Conservation (phyloP, 1,140 invertebrate species). For the Apis cerana region DNA sequence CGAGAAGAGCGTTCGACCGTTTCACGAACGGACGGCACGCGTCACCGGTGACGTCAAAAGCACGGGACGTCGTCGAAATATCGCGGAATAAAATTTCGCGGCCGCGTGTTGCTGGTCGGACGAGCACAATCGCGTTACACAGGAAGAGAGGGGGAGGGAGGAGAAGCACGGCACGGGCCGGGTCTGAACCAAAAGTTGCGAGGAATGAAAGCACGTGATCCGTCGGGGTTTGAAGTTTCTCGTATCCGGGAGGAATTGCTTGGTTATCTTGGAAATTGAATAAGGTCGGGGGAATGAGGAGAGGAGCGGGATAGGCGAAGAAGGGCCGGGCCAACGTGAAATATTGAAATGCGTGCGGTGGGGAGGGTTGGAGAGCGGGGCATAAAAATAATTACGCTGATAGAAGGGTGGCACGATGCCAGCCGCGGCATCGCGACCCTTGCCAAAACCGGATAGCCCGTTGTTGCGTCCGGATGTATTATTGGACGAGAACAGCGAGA, state of each 20-base stretch:
- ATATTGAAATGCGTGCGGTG: conserved; percentile 56
- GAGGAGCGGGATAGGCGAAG: conserved; percentile 3
- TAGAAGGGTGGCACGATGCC: conserved; percentile 71
- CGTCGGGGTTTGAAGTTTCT: background rate
- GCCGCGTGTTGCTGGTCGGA: background rate
- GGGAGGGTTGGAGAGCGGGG: conserved; percentile 11
- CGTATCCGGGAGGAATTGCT: background rate
- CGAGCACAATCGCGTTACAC: conserved; percentile 7
- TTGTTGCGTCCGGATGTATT: conserved; percentile 74
- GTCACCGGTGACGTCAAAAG: conserved; percentile 11
- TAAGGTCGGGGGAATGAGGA: background rate
- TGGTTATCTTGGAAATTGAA: conserved; percentile 36
- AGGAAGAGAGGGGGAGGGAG: background rate
- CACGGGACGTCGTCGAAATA: conserved; percentile 20
- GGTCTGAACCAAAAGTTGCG: background rate
- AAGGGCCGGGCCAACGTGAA: conserved; percentile 34
- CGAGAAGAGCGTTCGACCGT: background rate
- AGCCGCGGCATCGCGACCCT: conserved; percentile 52
- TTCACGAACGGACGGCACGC: background rate
- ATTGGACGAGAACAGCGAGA: conserved; percentile 44
- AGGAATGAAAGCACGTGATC: background rate
- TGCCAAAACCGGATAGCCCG: conserved; percentile 75
- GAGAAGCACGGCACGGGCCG: too few relatives aligned
- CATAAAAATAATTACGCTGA: conserved; percentile 77
- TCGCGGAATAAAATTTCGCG: conserved; percentile 24